Conservation (phyloP, 2,888 invertebrate species). For the Thera obeliscata region DNA sequence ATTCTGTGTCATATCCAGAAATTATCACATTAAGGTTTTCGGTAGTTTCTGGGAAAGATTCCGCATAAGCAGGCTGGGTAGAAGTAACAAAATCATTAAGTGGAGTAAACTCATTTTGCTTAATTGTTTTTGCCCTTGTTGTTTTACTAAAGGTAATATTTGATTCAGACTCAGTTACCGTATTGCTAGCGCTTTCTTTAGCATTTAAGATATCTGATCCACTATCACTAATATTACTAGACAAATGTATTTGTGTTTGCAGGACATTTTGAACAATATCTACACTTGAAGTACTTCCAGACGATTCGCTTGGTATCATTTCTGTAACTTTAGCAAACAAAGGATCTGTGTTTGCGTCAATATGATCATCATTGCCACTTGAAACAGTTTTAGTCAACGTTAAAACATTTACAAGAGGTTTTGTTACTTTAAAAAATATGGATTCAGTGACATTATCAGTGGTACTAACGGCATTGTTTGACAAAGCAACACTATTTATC, state of each 20-base stretch:
- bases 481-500: not conserved
- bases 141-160: not conserved
- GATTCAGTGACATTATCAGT: not conserved
- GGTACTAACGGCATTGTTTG: not conserved
- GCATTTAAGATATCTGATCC: not conserved
- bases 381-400: slow-evolving; percentile 2
- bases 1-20: not conserved
- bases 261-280: slow-evolving; percentile 1
- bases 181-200: not conserved
- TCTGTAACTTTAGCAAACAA: not conserved
- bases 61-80: not conserved
- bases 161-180: not conserved
- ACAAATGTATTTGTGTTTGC: not conserved
- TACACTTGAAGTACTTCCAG: slow-evolving; percentile 4
- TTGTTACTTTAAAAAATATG: not conserved
- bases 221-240: not conserved
- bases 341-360: not conserved
- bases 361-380: slow-evolving; percentile 2
- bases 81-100: not conserved
- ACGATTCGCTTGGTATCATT: not conserved
- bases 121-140: not conserved
- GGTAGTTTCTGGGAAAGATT: not conserved
- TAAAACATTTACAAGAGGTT: not conserved
- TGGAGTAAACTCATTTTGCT: not conserved
- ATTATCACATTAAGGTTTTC: not conserved